A percentile compares a stretch with the other conserved stretches of the same genome.
Conservation (phyloP, 1,140 invertebrate species). For the Eupristina koningsbergeri region DNA sequence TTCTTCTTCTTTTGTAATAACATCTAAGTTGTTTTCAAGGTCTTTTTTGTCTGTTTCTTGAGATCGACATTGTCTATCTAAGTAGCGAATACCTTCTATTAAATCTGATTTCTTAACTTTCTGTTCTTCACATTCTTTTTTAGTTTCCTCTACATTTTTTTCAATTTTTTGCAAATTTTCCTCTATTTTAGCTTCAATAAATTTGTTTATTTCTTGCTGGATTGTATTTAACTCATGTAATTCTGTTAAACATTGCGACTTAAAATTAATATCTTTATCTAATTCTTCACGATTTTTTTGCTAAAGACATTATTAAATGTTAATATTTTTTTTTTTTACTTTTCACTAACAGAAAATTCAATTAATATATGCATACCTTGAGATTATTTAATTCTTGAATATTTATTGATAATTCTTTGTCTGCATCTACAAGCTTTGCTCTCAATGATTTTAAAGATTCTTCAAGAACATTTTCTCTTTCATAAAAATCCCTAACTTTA, state of each 20-base stretch:
- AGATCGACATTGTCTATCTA: conserved; percentile 79
- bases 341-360: neutral
- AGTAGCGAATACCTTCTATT: conserved; percentile 64
- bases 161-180: conserved; percentile 60
- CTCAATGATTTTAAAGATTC: conserved; percentile 62
- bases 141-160: conserved; percentile 45
- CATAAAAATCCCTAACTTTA: conserved; percentile 70
- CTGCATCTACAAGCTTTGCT: conserved; percentile 67
- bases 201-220: conserved; percentile 62
- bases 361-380: conserved; percentile 60
- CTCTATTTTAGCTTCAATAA: conserved; percentile 58
- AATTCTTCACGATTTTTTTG: conserved; percentile 57
- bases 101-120: conserved; percentile 49
- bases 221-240: conserved; percentile 65
- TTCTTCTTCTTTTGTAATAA: conserved; percentile 78
- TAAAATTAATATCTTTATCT: conserved; percentile 63
- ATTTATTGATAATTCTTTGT: conserved; percentile 65
- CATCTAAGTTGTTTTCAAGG: conserved; percentile 81
- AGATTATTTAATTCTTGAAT: conserved; percentile 67
- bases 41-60: conserved; percentile 82
- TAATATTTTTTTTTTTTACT: neutral
- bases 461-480: conserved; percentile 66
- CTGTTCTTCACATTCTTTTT: conserved; percentile 51
- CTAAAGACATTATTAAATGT: conserved; percentile 50
- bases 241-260: conserved; percentile 58